These are phyloP conservation scores for Ooceraea biroi DNA, from an alignment of 1,140 invertebrate species.

Conservation along the genomic window DNA sequence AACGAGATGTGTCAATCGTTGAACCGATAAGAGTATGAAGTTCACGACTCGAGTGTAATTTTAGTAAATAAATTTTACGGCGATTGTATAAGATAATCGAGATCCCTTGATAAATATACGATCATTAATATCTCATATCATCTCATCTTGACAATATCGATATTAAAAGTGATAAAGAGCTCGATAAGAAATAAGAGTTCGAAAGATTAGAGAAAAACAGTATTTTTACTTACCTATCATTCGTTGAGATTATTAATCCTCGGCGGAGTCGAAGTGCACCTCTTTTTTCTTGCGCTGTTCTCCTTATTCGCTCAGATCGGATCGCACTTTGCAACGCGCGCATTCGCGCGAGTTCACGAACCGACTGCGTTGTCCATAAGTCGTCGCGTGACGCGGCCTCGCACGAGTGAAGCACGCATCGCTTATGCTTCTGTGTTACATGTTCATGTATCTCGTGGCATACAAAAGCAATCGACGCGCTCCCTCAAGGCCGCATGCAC, in stretches of 20 bases:
- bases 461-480: no score
- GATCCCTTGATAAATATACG: neutral
- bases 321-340: neutral
- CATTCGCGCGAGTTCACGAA: neutral
- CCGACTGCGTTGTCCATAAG: neutral
- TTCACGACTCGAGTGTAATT: neutral
- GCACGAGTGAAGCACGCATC: no score
- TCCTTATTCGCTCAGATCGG: neutral
- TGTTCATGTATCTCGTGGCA: no score
- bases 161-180: slow-evolving; percentile 10
- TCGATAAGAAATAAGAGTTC: neutral
- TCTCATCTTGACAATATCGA: slow-evolving; percentile 1
- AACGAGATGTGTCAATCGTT: neutral
- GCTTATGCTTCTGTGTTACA: no score
- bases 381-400: no score
- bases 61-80: neutral
- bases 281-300: neutral
- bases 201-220: neutral
- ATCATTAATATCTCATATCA: neutral
- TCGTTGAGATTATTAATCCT: neutral
- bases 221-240: slow-evolving; percentile 3
- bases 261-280: neutral
- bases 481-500: neutral
- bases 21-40: neutral
- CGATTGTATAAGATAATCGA: neutral